Evolutionary conservation across 1,140 invertebrate species (phyloP), one percentile per base, ranked within the genome.

Genomic region (Amphibalanus amphitrite): DNA sequence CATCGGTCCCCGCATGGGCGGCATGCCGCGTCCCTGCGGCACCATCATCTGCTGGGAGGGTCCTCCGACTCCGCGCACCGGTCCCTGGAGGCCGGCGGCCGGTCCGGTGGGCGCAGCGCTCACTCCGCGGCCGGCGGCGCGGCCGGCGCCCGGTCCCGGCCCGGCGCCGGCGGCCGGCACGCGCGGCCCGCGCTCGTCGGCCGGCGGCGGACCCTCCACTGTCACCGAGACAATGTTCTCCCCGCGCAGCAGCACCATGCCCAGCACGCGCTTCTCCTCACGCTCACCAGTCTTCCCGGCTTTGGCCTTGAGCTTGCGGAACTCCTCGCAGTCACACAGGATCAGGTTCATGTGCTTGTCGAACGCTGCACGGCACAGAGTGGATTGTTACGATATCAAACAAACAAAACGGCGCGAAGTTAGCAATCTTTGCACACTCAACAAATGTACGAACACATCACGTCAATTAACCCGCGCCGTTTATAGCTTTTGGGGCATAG

Each of bases 181-280:
- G 26, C 71, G 71, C 6, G 73, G 72, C 15, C 71, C 71, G 38
- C 71, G 70, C 69, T 74, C 59, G 38, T 65, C 28, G 30, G 30
- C 93, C 69, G 96, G 95, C 13, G 97, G 97, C 17, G 97, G 95
- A 29, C 97, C 97, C 84, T 99, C 96, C 0, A 99, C 94, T 0
- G 95, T 98, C 76, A 99, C 84, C 0, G 95, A 97, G 0, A 99
- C 97, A 72, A 99, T 95, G 77, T 97, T 96, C 81, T 99, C 95
- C 23, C 95, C 97, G 68, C 97, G 84, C 25, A 99, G 80, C 64
- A 99, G 82, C 0, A 99, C 93, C 80, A 99, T 90, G 28, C 97
- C 97, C 25, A 99, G 81, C 0, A 93, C 90, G 77, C 97, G 84
- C 80, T 98, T 99, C 76, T 99, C 96, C 81, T 99, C 96, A 69